phyloP scores from a whole-genome alignment of 2,888 invertebrate species.

The Cactoblastis cactorum region DNA sequence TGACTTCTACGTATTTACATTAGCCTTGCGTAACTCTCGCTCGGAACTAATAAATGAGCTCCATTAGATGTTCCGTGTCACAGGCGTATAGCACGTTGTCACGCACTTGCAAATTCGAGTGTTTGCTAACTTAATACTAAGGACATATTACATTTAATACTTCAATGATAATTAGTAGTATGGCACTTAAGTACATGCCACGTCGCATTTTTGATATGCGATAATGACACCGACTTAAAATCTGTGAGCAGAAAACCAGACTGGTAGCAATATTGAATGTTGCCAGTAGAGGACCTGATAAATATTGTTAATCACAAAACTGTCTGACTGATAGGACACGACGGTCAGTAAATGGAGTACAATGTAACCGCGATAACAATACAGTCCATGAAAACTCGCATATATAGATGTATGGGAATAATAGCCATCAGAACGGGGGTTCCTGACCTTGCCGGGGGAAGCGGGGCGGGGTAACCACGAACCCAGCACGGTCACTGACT shows the following conservation, averaged over 20 bases:
- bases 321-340: too few species aligned
- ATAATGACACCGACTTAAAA: too few species aligned
- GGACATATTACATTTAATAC: slow-evolving; percentile 4
- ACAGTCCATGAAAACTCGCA: slow-evolving; percentile 12
- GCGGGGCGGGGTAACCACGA: slow-evolving; percentile 36
- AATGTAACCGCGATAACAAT: not conserved
- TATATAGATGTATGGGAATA: slow-evolving; percentile 45
- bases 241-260: too few species aligned
- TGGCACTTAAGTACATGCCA: too few species aligned
- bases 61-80: slow-evolving; percentile 44
- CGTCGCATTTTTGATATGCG: slow-evolving; percentile 1
- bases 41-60: slow-evolving; percentile 39
- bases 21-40: slow-evolving; percentile 37
- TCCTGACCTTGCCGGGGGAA: slow-evolving; percentile 66
- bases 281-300: too few species aligned
- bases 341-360: not conserved
- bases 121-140: slow-evolving; percentile 30
- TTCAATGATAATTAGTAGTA: too few species aligned
- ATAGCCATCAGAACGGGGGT: slow-evolving; percentile 42
- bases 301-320: too few species aligned
- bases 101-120: slow-evolving; percentile 48
- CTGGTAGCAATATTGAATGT: too few species aligned
- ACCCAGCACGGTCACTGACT: slow-evolving; percentile 61
- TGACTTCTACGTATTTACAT: slow-evolving; percentile 20
- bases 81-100: slow-evolving; percentile 46